Evolutionary conservation across 2,797 vertebrate species (phyloP), one percentile per base, ranked within the genome.

Genomic region (Manis crassicaudata): DNA sequence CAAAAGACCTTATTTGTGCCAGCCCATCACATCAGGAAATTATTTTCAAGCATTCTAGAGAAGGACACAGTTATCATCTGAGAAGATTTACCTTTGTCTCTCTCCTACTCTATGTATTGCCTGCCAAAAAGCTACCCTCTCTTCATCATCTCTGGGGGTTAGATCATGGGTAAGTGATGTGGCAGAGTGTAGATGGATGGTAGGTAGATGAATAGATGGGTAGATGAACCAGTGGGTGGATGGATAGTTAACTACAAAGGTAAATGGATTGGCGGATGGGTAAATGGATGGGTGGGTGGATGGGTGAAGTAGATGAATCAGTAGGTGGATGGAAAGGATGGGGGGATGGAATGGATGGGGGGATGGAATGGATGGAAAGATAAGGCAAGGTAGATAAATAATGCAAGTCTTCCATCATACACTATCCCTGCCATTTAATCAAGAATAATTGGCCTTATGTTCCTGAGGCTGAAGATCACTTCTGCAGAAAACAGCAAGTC

Each of bases 11-110:
- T 60, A 23, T 92, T 94, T 96, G 95, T 93, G 56, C 60, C 27
- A 52, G n/a, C n/a, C 35, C n/a, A 21, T 56, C 27, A 92, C 91
- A 63, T 83, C 88, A 88, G 56, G 63, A 90, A 96, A 85, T 73
- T 13, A 77, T 96, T 90, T 60, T 43, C 56, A 92, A 77, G 77
- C 52, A 56, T 87, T 90, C 72, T 92, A 70, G 68, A 84, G 56
- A 83, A 73, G 94, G 20, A 52, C 21, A 23, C 37, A 32, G 23
- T 10, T 14, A 5, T 54, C 29, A 52, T 90, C 85, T 88, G 68
- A 92, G 86, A 88, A 79, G 7, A 63, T 68, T 89, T 73, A 21
- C 40, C 85, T 79, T 76, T 52, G 21, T 54, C 11, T 11, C 52
- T 54, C 37, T 81, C 27, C 21, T 29, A 7, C 32, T 70, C 25